Evolutionary conservation across 2,888 invertebrate species (phyloP).

Genomic region (Tiliacea citrago): DNA sequence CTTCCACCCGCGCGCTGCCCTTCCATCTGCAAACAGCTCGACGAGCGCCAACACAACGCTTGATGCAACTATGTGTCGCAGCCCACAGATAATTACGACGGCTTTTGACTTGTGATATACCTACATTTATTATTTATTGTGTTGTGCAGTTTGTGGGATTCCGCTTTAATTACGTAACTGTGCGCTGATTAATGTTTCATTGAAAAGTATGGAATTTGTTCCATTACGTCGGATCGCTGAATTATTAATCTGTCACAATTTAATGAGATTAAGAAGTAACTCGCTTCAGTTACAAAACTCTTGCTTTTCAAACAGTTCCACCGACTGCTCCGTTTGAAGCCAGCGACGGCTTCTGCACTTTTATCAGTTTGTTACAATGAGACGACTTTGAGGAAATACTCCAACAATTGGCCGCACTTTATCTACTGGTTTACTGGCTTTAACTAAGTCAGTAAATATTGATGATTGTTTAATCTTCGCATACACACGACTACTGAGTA

Average conservation of each 20-base stretch:
- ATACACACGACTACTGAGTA: not conserved
- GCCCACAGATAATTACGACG: conserved; percentile 25
- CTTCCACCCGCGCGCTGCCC: not conserved
- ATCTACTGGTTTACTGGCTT: conserved; percentile 1
- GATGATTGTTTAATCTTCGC: conserved; percentile 8
- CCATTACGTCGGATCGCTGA: not conserved
- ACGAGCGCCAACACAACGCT: conserved; percentile 8
- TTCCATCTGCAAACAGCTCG: not conserved
- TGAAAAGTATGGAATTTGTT: conserved; percentile 10
- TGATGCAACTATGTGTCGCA: conserved; percentile 18
- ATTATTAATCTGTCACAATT: conserved; percentile 33
- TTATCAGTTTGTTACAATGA: conserved; percentile 14
- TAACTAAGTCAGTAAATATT: not conserved
- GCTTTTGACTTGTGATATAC: no score
- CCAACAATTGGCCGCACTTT: not conserved
- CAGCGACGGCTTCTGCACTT: conserved; percentile 1
- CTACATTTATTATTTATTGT: conserved; percentile 35
- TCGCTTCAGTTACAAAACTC: conserved; percentile 21
- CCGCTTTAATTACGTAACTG: conserved; percentile 19
- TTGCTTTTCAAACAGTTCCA: conserved; percentile 17
- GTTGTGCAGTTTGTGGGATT: conserved; percentile 19
- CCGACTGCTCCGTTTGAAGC: not conserved
- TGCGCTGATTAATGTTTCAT: conserved; percentile 33
- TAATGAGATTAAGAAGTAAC: conserved; percentile 18
- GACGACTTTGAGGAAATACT: not conserved